A percentile compares a stretch with the other conserved stretches of the same genome.
Conservation (phyloP, 2,113 vertebrate genomes). For the Leptocoma aspasia region DNA sequence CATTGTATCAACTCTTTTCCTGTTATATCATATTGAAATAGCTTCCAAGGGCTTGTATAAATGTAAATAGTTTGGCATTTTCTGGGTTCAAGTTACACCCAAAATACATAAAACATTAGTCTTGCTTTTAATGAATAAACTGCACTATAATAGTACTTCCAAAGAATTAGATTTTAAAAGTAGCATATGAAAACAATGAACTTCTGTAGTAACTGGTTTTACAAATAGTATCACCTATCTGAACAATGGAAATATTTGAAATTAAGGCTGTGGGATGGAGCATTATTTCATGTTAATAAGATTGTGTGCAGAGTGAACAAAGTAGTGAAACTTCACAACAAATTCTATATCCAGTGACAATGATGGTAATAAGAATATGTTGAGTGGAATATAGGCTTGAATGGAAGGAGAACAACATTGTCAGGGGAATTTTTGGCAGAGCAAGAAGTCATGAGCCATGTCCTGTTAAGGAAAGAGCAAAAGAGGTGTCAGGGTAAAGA, state of each 20-base stretch:
- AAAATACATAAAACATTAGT: neutral
- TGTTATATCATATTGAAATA: conserved; percentile 17
- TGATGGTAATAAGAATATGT: neutral
- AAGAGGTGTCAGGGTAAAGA: neutral
- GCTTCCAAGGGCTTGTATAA: conserved; percentile 23
- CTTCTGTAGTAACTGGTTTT: neutral
- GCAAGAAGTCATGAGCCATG: neutral
- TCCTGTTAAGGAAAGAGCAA: neutral
- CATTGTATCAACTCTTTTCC: conserved; percentile 41
- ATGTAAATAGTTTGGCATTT: neutral
- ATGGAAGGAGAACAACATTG: neutral
- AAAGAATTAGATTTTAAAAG: neutral
- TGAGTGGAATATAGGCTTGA: neutral
- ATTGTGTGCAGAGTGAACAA: neutral
- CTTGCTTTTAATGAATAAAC: neutral
- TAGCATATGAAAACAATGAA: neutral
- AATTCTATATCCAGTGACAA: neutral
- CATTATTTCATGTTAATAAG: neutral
- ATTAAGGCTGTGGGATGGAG: neutral
- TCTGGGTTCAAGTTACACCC: conserved; percentile 20
- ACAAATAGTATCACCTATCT: neutral
- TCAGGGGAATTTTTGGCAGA: neutral
- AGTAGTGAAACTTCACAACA: neutral
- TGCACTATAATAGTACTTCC: neutral
- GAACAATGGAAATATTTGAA: neutral